These are phyloP conservation scores for Acanthis flammea DNA, from an alignment of 2,797 vertebrate genomes.

Conservation along the genomic window DNA sequence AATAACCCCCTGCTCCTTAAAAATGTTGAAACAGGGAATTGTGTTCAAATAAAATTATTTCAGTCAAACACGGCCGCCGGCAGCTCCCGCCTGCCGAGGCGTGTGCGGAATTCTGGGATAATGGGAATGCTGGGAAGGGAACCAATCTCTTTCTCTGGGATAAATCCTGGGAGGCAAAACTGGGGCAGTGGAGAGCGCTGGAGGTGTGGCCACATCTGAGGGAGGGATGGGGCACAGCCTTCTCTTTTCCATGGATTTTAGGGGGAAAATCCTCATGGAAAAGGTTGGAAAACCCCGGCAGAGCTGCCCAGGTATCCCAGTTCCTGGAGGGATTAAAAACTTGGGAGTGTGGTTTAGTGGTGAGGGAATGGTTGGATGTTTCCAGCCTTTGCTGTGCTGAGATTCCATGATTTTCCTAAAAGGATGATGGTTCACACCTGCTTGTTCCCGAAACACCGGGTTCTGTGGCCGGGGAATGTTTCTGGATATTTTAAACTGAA, in stretches of 20 bases:
- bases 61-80: constrained; percentile 47
- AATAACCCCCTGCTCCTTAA: constrained; percentile 66
- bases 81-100: not conserved
- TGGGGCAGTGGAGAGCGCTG: not conserved
- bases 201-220: accelerated
- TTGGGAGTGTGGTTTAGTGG: not conserved
- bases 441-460: accelerated
- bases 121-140: accelerated
- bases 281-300: not conserved
- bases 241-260: not conserved
- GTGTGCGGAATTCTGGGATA: not conserved
- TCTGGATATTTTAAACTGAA: not conserved
- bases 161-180: no score
- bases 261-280: no score
- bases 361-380: not conserved
- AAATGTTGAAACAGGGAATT: constrained; percentile 68
- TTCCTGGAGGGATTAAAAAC: not conserved
- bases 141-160: accelerated
- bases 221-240: no score
- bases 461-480: accelerated
- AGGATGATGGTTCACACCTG: accelerated
- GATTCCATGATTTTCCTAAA: not conserved
- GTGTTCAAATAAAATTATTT: constrained; percentile 72
- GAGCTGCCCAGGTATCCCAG: no score
- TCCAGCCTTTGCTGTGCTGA: not conserved